These are phyloP conservation scores for Corythucha ciliata DNA, from an alignment of 2,888 invertebrate genomes.

Conservation along the genomic window DNA sequence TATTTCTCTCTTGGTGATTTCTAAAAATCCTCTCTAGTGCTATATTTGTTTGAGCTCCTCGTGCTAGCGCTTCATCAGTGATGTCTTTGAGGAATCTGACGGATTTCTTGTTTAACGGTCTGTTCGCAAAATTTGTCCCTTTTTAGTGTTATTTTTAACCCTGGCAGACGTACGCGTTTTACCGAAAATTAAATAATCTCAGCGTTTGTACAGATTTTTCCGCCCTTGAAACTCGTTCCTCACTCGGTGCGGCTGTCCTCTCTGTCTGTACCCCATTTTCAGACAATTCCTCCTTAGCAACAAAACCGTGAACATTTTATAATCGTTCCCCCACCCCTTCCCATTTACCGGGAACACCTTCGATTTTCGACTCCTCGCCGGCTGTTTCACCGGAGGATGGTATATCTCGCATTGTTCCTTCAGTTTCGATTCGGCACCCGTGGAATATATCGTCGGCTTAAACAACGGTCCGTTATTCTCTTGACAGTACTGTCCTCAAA, in stretches of 20 bases:
- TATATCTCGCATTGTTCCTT: slow-evolving; percentile 8
- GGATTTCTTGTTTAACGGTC: slow-evolving; percentile 39
- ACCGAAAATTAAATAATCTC: too few species aligned
- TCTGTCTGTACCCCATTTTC: too few species aligned
- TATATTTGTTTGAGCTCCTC: slow-evolving; percentile 46
- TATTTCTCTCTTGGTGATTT: slow-evolving; percentile 46
- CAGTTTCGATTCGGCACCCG: slow-evolving; percentile 12
- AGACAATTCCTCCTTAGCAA: too few species aligned
- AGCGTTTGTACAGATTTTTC: too few species aligned
- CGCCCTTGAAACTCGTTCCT: too few species aligned
- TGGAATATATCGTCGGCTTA: slow-evolving; percentile 7
- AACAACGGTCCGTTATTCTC: slow-evolving; percentile 7
- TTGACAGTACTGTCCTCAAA: slow-evolving; percentile 5
- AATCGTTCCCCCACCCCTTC: too few species aligned
- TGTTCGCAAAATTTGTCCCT: background rate
- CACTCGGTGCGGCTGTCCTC: too few species aligned
- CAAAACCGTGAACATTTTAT: too few species aligned
- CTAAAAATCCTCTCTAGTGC: slow-evolving; percentile 47
- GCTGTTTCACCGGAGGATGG: slow-evolving; percentile 14
- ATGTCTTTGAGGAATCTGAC: slow-evolving; percentile 45
- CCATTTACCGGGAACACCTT: too few species aligned
- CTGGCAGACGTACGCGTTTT: too few species aligned
- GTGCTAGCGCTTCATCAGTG: slow-evolving; percentile 49
- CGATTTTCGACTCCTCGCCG: too few species aligned
- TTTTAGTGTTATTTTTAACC: background rate